phyloP scores from a whole-genome alignment of 2,113 vertebrate genomes.

The Sorex araneus region DNA sequence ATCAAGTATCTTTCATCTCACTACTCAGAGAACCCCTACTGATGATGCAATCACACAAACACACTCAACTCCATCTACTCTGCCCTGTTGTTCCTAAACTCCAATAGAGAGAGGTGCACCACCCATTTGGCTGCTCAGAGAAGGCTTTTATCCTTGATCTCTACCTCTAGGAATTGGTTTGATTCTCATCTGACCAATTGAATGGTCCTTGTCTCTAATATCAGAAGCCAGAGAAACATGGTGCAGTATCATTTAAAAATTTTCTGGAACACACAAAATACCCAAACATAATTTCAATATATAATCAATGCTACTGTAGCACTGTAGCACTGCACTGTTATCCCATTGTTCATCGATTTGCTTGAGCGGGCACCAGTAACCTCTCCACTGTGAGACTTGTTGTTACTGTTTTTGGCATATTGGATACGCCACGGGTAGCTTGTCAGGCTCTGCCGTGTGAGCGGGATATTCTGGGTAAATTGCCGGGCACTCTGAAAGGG shows the following conservation, averaged over 20 bases:
- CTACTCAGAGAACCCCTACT: not conserved
- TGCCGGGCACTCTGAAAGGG: too few species aligned
- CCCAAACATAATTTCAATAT: constrained; percentile 52
- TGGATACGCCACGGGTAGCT: too few species aligned
- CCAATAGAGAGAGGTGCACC: not conserved
- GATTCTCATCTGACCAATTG: not conserved
- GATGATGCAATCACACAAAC: not conserved
- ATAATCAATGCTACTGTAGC: too few species aligned
- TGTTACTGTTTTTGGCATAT: too few species aligned
- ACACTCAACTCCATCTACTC: not conserved
- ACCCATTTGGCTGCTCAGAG: not conserved
- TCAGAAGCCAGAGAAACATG: not conserved
- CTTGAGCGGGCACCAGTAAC: too few species aligned
- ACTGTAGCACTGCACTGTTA: too few species aligned
- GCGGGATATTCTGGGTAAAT: too few species aligned
- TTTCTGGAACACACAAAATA: not conserved
- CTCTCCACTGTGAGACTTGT: too few species aligned
- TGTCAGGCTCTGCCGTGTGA: too few species aligned
- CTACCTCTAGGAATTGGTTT: not conserved
- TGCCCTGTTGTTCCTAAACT: not conserved
- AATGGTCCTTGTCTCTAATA: not conserved
- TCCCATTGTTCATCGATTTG: too few species aligned
- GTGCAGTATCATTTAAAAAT: not conserved
- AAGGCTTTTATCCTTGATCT: too few species aligned
- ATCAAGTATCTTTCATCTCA: not conserved